Evolutionary conservation across 2,113 vertebrate species (phyloP).

Genomic region (Scalopus aquaticus): DNA sequence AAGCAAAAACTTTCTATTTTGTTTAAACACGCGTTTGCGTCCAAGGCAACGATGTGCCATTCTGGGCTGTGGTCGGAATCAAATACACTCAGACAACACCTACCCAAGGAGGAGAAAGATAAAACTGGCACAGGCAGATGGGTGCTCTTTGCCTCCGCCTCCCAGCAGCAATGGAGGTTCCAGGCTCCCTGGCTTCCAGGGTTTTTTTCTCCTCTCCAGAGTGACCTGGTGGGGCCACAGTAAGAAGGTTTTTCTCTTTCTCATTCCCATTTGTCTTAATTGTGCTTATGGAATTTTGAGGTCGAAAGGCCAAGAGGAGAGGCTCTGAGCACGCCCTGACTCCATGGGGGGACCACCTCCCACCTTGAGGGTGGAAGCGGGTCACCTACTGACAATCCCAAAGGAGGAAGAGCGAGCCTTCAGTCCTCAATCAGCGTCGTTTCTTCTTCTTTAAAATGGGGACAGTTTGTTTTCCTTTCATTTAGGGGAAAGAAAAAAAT

Average conservation of each 20-base stretch:
- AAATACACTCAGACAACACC: background rate
- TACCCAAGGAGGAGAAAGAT: background rate
- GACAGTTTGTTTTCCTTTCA: background rate
- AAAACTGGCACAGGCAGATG: background rate
- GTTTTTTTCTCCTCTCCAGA: slow-evolving; percentile 74
- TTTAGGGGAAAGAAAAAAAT: background rate
- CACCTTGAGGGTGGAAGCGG: slow-evolving; percentile 2
- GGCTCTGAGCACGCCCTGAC: slow-evolving; percentile 39
- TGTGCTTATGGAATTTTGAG: slow-evolving; percentile 76
- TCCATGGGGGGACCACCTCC: slow-evolving; percentile 52
- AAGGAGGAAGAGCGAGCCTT: background rate
- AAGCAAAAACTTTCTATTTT: slow-evolving; percentile 19
- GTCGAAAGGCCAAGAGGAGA: slow-evolving; percentile 68
- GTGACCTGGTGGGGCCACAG: slow-evolving; percentile 59
- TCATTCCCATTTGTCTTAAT: slow-evolving; percentile 72
- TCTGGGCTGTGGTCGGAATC: background rate
- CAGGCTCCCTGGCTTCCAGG: background rate
- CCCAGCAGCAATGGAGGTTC: slow-evolving; percentile 68
- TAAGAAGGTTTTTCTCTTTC: slow-evolving; percentile 53
- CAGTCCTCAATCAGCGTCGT: no score
- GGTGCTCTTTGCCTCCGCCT: slow-evolving; percentile 45
- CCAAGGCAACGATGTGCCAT: background rate
- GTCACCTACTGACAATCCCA: background rate
- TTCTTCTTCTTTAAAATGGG: background rate
- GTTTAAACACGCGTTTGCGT: background rate